Evolutionary conservation across 2,888 invertebrate genomes (phyloP), one percentile per base, ranked within the genome.

Genomic region (Trachelus iudaicus): DNA sequence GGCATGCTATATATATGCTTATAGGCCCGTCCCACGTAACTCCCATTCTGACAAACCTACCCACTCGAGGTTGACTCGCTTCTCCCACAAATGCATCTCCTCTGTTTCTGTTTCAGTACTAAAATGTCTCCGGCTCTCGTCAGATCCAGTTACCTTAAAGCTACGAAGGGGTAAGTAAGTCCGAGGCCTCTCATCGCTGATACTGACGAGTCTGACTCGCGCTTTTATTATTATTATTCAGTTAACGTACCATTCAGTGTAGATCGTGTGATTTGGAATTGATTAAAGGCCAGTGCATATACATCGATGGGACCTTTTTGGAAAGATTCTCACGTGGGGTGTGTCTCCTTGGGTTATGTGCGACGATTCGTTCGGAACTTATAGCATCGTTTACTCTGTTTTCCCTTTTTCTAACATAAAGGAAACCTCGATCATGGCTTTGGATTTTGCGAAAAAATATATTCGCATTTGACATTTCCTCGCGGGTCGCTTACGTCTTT

Each of bases 91-190:
- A 85, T 81, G 82, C 71, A 34, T 34, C 83, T 85, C 89, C 89
- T 81, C 79, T 78, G 79, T 89, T 86, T 89, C 91, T 93, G 92
- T 95, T 95, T 88, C 94, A 97, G 97, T 97, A 93, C 94, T 97
- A 93, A 97, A 97, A 96, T 97, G 97, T 93, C 95, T 98, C 92
- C 96, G 97, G 92, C 94, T 98, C 91, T 97, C 97, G 86, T 94
- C 96, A 93, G 97, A 97, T 94, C 96, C 97, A 89, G 97, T 98
- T 91, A 97, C 96, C 91, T 93, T 98, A 92, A 96, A 96, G 94
- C 94, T 98, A 92, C 96, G 95, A 94, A 95, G 97, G 95, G 97
- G 97, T 97, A 94, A 95, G 94, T 92, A 83, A 83, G 80, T 78
- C 81, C 80, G 23, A 56, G 56, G 56, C 23, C 56, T 56, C 56